Percentiles rank a stretch among this genome's conserved stretches.
phyloP scores from a whole-genome alignment of 2,797 vertebrate genomes.

The Oreortyx pictus region DNA sequence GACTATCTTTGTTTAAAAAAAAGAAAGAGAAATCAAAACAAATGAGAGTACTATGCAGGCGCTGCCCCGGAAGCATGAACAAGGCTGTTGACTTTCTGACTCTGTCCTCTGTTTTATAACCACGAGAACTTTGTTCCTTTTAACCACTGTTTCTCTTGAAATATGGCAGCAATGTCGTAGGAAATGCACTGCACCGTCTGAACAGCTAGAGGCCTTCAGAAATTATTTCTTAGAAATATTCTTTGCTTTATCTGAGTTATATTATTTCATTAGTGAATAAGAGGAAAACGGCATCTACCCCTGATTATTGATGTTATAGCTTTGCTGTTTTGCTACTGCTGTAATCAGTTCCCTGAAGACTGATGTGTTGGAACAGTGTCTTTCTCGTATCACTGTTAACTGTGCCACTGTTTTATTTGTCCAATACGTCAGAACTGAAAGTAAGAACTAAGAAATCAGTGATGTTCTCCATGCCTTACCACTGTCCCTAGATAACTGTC shows the following conservation, averaged over 20 bases:
- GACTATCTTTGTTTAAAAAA: not conserved
- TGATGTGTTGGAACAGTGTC: not conserved
- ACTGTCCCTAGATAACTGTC: not conserved
- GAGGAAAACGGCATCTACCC: not conserved
- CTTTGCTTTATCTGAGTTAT: not conserved
- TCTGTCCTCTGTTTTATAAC: not conserved
- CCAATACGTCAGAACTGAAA: not conserved
- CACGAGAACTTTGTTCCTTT: not conserved
- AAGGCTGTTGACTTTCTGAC: conserved; percentile 30
- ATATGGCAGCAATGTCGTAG: not conserved
- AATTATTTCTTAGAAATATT: not conserved
- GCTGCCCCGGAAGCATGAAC: not conserved
- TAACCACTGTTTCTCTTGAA: not conserved
- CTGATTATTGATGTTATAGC: not conserved
- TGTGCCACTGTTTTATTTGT: not conserved
- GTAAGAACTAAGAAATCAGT: not conserved
- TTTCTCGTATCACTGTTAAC: not conserved
- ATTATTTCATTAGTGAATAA: not conserved
- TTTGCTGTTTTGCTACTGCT: not conserved
- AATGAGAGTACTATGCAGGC: conserved; percentile 2
- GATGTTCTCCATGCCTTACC: not conserved
- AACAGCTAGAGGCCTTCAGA: not conserved
- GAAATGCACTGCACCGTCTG: not conserved
- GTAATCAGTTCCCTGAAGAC: not conserved
- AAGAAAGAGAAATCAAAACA: conserved; percentile 10